A percentile compares a stretch with the other conserved stretches of the same genome.
phyloP scores from a whole-genome alignment of 2,888 invertebrate genomes.

The Drosophila atripex region DNA sequence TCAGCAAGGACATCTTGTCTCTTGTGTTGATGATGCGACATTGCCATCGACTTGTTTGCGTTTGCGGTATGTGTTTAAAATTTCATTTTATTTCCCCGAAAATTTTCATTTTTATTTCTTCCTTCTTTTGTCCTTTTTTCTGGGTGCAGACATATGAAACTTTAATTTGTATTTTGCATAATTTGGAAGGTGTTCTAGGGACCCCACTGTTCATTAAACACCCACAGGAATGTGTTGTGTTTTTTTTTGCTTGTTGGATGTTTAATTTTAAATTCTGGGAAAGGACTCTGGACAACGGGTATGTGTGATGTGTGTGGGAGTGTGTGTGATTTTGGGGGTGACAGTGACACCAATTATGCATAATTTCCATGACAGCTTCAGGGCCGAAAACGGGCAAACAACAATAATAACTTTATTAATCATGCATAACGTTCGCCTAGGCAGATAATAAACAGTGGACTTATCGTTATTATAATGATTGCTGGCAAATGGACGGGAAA shows the following conservation, averaged over 20 bases:
- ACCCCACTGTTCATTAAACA: conserved; percentile 28
- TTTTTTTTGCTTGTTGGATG: conserved; percentile 10
- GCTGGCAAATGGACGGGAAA: conserved; percentile 19
- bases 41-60: conserved; percentile 27
- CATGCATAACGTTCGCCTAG: conserved; percentile 49
- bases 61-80: conserved; percentile 53
- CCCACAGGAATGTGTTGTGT: conserved; percentile 22
- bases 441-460: conserved; percentile 32
- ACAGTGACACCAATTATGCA: conserved; percentile 72
- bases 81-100: conserved; percentile 20
- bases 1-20: conserved; percentile 13
- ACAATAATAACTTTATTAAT: conserved; percentile 57
- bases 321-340: conserved; percentile 18
- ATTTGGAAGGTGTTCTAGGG: conserved; percentile 41
- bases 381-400: conserved; percentile 28
- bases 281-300: conserved; percentile 2
- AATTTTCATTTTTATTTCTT: conserved; percentile 2
- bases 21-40: conserved; percentile 16
- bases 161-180: conserved; percentile 55
- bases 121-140: neutral
- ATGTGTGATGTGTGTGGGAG: neutral
- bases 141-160: conserved; percentile 40
- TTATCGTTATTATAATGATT: conserved; percentile 35
- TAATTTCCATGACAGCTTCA: conserved; percentile 63
- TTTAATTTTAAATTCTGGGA: conserved; percentile 33